These are phyloP conservation scores for Scrobipalpa costella DNA, from an alignment of 2,888 invertebrate species.

Conservation along the genomic window DNA sequence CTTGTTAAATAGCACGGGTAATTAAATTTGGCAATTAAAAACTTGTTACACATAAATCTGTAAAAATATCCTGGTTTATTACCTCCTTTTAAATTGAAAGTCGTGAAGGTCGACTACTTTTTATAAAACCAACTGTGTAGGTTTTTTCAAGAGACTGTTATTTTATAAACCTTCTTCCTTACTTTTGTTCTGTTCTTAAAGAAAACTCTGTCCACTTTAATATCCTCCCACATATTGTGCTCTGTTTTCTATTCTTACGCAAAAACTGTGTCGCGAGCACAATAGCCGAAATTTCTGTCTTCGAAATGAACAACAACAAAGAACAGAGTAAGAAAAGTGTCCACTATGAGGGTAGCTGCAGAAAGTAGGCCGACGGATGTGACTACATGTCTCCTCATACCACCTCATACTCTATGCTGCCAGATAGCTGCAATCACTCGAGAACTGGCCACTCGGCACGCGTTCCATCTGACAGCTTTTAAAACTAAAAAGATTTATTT, in stretches of 20 bases:
- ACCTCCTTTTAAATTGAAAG: neutral
- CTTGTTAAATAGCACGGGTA: neutral
- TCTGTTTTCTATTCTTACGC: conserved; percentile 23
- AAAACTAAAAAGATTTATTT: conserved; percentile 13
- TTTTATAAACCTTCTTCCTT: neutral
- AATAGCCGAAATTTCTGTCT: conserved; percentile 45
- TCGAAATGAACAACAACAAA: conserved; percentile 45
- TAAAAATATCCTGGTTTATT: neutral
- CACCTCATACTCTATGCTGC: conserved; percentile 35
- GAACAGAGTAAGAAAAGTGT: conserved; percentile 49
- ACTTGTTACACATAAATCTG: neutral
- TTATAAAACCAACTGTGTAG: neutral
- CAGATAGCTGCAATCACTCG: conserved; percentile 34
- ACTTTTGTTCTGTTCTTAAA: neutral
- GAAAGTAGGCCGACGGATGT: conserved; percentile 25
- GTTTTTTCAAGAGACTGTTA: neutral
- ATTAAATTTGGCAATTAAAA: conserved; percentile 11
- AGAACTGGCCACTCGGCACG: conserved; percentile 28
- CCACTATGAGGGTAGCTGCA: conserved; percentile 31
- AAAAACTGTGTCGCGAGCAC: conserved; percentile 49
- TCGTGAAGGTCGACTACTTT: neutral
- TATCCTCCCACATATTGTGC: conserved; percentile 4
- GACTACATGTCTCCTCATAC: conserved; percentile 42
- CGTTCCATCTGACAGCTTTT: conserved; percentile 25
- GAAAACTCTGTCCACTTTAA: conserved; percentile 15